Evolutionary conservation across 1,140 invertebrate genomes (phyloP), one percentile per base, ranked within the genome.

Genomic region (Heliconius eleuchia): DNA sequence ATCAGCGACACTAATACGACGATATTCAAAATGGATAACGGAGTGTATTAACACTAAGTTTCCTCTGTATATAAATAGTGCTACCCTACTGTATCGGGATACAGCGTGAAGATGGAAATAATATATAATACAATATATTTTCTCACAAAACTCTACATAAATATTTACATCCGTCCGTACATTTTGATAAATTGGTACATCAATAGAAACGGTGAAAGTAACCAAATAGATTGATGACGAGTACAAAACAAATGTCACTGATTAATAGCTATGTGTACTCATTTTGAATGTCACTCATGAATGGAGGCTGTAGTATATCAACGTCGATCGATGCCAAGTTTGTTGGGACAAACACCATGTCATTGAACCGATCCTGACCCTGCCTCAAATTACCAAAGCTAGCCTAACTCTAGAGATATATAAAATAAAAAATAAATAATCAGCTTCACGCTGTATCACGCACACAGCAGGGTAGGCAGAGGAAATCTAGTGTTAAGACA

Each of bases 221-320:
- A 34, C 57, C 46, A 34, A 74, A 78, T 19, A 42, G 71, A 88
- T 84, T 86, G 83, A 80, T 80, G 55, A 71, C 74, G 42, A 60
- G 46, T 73, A 84, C 78, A 80, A 85, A 85, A 84, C 76, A 77
- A 80, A 73, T 83, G 82, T 84, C 85, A 85, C 85, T 87, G 88
- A 87, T 84, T 84, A 83, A 89, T 88, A 76, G 83, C 76, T 77
- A 70, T 79, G 76, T 39, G 80, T 83, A 82, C 74, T 80, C 75
- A 73, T 78, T 74, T 77, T 75, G 80, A 86, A 81, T 87, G 83
- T 83, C 83, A 81, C 82, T 87, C 83, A 84, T 89, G 83, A 87
- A 89, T 85, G 83, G 80, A 83, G 71, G 71, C 78, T 81, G 82
- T 84, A 81, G 86, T 87, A 86, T 86, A 86, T 86, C 85, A 88